phyloP scores from a whole-genome alignment of 1,140 invertebrate genomes.

The Homalodisca vitripennis region DNA sequence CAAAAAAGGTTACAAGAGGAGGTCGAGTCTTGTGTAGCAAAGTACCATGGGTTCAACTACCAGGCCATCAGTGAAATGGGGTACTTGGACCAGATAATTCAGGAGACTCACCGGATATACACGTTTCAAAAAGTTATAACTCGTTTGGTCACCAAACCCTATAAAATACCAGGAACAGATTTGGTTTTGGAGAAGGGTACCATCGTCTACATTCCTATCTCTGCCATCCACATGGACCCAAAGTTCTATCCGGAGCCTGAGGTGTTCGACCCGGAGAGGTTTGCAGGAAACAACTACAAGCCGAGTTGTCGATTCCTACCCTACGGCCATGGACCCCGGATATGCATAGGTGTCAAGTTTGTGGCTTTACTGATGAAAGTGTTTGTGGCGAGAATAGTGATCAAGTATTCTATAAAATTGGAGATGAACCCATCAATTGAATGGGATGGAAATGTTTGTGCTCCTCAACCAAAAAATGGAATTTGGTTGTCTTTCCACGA shows the following conservation, averaged over 20 bases:
- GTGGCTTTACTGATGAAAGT: background rate
- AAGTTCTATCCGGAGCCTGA: slow-evolving; percentile 61
- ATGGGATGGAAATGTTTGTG: background rate
- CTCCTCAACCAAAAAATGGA: background rate
- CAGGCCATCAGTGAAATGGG: slow-evolving; percentile 50
- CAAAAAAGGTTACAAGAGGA: slow-evolving; percentile 50
- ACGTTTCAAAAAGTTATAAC: slow-evolving; percentile 51
- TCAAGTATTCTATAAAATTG: background rate
- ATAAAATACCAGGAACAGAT: slow-evolving; percentile 51
- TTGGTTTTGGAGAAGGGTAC: slow-evolving; percentile 51
- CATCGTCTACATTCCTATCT: slow-evolving; percentile 51
- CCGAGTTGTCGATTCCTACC: slow-evolving; percentile 51
- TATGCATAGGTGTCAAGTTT: slow-evolving; percentile 51
- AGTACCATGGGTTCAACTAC: slow-evolving; percentile 50
- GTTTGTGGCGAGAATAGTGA: background rate
- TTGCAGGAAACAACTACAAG: slow-evolving; percentile 41
- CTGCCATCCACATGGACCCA: slow-evolving; percentile 53
- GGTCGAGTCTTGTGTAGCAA: slow-evolving; percentile 43
- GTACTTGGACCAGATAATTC: slow-evolving; percentile 56
- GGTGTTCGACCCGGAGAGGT: slow-evolving; percentile 64
- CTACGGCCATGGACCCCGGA: slow-evolving; percentile 58
- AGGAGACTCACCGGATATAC: slow-evolving; percentile 56
- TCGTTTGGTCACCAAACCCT: slow-evolving; percentile 49
- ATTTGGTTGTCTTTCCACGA: background rate
- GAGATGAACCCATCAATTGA: background rate